A percentile compares a stretch with the other conserved stretches of the same genome.
Evolutionary conservation across 2,113 vertebrate species (phyloP).

Genomic region (Forbesichthys agassizii): DNA sequence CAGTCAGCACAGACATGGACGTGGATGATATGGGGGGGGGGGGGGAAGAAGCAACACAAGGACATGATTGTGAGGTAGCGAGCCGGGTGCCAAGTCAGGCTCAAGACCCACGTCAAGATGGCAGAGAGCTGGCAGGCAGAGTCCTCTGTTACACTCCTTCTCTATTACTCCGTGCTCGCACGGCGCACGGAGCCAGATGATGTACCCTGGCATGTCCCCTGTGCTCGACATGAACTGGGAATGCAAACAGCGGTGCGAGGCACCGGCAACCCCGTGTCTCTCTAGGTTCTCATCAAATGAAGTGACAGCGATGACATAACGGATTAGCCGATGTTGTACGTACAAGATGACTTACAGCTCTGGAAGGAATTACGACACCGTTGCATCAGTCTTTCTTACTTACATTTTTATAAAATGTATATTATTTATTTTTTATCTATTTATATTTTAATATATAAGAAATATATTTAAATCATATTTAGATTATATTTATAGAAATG

Average conservation of each 20-base stretch:
- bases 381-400: too few species aligned
- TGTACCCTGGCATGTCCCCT: not conserved
- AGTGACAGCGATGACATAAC: too few species aligned
- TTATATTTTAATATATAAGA: too few species aligned
- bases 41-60: constrained; percentile 46
- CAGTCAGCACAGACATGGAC: constrained; percentile 48
- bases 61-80: constrained; percentile 30
- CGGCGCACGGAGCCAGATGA: not conserved
- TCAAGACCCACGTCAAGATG: constrained; percentile 6
- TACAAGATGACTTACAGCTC: too few species aligned
- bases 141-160: constrained; percentile 45
- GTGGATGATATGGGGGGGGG: constrained; percentile 12
- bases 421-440: too few species aligned
- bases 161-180: constrained; percentile 24
- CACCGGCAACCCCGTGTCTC: constrained; percentile 26
- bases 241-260: constrained; percentile 15
- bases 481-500: too few species aligned
- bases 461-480: too few species aligned
- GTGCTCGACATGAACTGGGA: constrained; percentile 38
- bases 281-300: not conserved
- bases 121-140: constrained; percentile 49
- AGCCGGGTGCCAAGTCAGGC: constrained; percentile 20
- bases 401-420: too few species aligned
- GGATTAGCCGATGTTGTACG: too few species aligned
- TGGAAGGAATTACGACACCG: too few species aligned